phyloP scores from a whole-genome alignment of 2,113 vertebrate genomes.

The Leiothrix lutea region DNA sequence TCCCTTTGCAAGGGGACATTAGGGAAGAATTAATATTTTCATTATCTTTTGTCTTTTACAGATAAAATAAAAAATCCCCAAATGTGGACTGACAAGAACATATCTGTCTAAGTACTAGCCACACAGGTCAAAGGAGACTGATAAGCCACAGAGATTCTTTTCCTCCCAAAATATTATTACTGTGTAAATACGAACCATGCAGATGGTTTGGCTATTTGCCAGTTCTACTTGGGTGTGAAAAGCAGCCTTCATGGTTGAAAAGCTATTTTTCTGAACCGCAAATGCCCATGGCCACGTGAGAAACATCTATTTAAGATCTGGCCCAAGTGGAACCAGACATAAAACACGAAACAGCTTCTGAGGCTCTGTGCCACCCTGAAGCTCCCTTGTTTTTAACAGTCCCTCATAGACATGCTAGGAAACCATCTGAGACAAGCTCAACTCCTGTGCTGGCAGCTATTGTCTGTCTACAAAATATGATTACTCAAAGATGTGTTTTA shows the following conservation, averaged over 20 bases:
- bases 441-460: not conserved
- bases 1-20: not conserved
- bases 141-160: conserved; percentile 51
- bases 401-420: not conserved
- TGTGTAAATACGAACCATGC: not conserved
- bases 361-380: not conserved
- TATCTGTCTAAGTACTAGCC: not conserved
- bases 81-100: not conserved
- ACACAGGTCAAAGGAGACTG: conserved; percentile 8
- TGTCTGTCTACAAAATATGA: not conserved
- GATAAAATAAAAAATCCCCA: not conserved
- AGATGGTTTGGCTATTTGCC: conserved; percentile 46
- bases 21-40: not conserved
- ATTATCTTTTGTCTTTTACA: not conserved
- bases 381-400: not conserved
- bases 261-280: conserved; percentile 30
- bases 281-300: not conserved
- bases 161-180: not conserved
- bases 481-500: not conserved
- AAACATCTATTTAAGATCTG: conserved; percentile 26
- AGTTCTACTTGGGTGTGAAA: conserved; percentile 59
- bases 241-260: conserved; percentile 44
- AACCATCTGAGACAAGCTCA: not conserved
- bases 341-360: not conserved
- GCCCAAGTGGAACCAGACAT: conserved; percentile 5